phyloP scores from a whole-genome alignment of 92 coral and sea anemone species.

The Chrysogorgia sp. region DNA sequence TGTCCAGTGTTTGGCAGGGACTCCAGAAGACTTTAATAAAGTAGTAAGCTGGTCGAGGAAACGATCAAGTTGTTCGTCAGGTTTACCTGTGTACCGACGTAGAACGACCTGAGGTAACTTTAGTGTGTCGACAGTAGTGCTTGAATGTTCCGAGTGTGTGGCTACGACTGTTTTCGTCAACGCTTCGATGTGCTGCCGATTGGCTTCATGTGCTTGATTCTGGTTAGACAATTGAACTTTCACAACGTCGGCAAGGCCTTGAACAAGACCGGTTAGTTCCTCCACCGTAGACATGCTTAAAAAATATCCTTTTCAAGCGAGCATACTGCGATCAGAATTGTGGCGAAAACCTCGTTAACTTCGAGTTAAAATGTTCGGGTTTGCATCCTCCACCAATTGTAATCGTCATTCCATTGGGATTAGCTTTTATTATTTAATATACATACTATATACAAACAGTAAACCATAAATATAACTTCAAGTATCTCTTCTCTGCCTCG shows the following conservation, averaged over 20 bases:
- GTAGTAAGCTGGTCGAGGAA: slow-evolving; percentile 24
- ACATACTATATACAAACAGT: too few species aligned
- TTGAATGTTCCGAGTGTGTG: background rate
- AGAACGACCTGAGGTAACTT: slow-evolving; percentile 6
- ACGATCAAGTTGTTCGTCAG: background rate
- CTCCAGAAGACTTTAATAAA: slow-evolving; percentile 23
- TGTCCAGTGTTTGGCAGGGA: slow-evolving; percentile 16
- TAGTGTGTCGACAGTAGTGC: background rate
- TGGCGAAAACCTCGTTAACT: background rate
- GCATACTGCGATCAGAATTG: background rate
- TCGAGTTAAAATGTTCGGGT: background rate
- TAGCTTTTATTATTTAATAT: too few species aligned
- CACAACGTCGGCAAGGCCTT: slow-evolving; percentile 16
- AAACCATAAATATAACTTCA: too few species aligned
- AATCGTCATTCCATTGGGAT: too few species aligned
- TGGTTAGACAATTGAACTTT: slow-evolving; percentile 5
- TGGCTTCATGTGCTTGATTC: slow-evolving; percentile 7
- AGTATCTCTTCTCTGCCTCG: too few species aligned
- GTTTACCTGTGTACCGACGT: slow-evolving; percentile 12
- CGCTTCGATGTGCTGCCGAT: slow-evolving; percentile 11
- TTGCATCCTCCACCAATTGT: slow-evolving; percentile 34
- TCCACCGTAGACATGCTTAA: background rate
- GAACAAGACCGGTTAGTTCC: slow-evolving; percentile 8
- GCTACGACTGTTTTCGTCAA: background rate
- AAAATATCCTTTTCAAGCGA: too few species aligned